These are phyloP conservation scores for Cylloceria caligata DNA, from an alignment of 2,888 invertebrate genomes.

Conservation along the genomic window DNA sequence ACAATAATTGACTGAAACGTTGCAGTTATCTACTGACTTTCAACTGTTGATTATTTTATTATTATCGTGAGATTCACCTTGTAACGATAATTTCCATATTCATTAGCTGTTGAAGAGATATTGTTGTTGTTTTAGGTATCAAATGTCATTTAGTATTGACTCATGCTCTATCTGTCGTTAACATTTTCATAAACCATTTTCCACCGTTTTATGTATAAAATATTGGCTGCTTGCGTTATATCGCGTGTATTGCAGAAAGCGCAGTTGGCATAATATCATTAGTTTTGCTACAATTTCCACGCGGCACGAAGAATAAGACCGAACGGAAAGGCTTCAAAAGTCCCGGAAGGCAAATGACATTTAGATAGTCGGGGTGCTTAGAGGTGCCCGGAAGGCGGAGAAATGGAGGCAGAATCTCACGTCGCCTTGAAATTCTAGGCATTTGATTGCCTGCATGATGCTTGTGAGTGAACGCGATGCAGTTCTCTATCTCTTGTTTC, in stretches of 20 bases:
- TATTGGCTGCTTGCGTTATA: neutral
- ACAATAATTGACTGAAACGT: neutral
- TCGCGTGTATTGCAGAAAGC: neutral
- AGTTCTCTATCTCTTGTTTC: conserved; percentile 1
- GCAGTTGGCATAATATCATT: conserved; percentile 4
- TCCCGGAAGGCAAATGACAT: conserved; percentile 64
- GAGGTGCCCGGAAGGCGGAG: conserved; percentile 1
- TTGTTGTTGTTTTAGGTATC: neutral
- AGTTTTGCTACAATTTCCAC: conserved; percentile 13
- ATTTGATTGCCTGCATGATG: conserved; percentile 57
- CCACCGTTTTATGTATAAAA: neutral
- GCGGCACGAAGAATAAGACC: conserved; percentile 23
- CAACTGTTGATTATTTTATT: neutral
- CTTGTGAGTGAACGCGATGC: conserved; percentile 19
- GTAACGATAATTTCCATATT: neutral
- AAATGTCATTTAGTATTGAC: neutral
- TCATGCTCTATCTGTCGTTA: conserved; percentile 4
- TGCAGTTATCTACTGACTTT: neutral
- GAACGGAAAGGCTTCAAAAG: conserved; percentile 39
- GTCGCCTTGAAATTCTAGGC: conserved; percentile 45
- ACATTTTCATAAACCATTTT: neutral
- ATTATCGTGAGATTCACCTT: neutral
- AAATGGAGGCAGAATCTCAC: conserved; percentile 14
- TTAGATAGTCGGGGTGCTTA: conserved; percentile 48
- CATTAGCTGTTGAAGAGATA: neutral